Percentiles rank a stretch among this genome's conserved stretches.
Evolutionary conservation across 2,888 invertebrate species (phyloP).

Genomic region (Macrosiphum euphorbiae): DNA sequence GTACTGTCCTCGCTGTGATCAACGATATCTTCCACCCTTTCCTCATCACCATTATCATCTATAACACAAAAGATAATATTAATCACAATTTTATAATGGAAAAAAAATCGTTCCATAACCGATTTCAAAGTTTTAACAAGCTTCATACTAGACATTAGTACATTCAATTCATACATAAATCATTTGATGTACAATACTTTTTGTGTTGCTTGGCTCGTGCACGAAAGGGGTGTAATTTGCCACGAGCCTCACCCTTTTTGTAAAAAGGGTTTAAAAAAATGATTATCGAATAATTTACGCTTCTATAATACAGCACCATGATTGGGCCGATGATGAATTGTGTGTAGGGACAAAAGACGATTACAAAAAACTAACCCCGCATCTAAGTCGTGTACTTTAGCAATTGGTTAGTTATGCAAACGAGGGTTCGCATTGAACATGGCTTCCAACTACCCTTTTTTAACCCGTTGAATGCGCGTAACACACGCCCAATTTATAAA

Average conservation of each 20-base stretch:
- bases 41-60: constrained; percentile 42
- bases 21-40: constrained; percentile 51
- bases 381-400: constrained; percentile 56
- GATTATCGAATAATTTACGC: constrained; percentile 64
- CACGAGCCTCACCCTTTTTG: constrained; percentile 52
- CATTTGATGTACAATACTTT: constrained; percentile 55
- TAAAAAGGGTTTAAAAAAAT: constrained; percentile 57
- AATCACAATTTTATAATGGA: constrained; percentile 31
- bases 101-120: constrained; percentile 40
- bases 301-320: constrained; percentile 42
- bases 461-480: constrained; percentile 17
- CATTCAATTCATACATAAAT: constrained; percentile 47
- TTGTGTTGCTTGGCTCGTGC: constrained; percentile 55
- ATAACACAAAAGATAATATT: constrained; percentile 31
- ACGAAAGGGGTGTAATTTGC: constrained; percentile 55
- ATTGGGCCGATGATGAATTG: constrained; percentile 63
- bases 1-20: constrained; percentile 63
- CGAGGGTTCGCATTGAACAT: constrained; percentile 54
- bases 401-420: constrained; percentile 65
- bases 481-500: constrained; percentile 60
- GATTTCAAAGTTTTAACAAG: constrained; percentile 52
- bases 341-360: constrained; percentile 47
- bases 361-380: constrained; percentile 47
- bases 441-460: constrained; percentile 63
- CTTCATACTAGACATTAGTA: constrained; percentile 33